phyloP scores from a whole-genome alignment of 2,888 invertebrate species.

The Polyommatus icarus region DNA sequence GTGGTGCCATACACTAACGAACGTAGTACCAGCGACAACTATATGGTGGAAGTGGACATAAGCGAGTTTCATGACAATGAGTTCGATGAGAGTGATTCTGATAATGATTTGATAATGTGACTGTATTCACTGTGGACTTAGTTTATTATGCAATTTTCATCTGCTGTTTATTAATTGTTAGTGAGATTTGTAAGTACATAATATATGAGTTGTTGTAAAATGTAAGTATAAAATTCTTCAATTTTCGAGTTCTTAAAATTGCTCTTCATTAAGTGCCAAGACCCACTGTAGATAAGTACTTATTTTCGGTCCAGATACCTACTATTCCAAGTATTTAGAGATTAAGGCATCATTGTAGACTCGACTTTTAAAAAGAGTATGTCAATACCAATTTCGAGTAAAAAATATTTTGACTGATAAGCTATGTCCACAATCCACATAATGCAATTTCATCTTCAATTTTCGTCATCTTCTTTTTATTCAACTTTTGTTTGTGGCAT shows the following conservation, averaged over 20 bases:
- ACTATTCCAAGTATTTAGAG: too few species aligned
- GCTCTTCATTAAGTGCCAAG: too few species aligned
- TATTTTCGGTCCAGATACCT: too few species aligned
- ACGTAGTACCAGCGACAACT: not conserved
- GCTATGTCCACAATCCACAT: too few species aligned
- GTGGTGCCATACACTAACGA: conserved; percentile 36
- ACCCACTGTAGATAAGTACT: too few species aligned
- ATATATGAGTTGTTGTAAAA: not conserved
- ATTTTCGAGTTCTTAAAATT: not conserved
- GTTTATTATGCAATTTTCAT: not conserved
- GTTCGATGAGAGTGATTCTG: conserved; percentile 10
- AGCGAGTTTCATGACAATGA: conserved; percentile 9
- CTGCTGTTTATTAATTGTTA: not conserved
- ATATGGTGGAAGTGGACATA: conserved; percentile 23
- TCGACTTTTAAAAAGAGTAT: too few species aligned
- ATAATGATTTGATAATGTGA: not conserved
- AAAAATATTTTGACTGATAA: too few species aligned
- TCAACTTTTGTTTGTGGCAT: too few species aligned
- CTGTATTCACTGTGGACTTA: not conserved
- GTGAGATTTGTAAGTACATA: not conserved
- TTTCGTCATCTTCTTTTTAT: too few species aligned
- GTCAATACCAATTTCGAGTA: too few species aligned
- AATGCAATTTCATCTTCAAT: too few species aligned
- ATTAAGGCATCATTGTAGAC: too few species aligned
- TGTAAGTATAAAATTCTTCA: not conserved